A percentile compares a stretch with the other conserved stretches of the same genome.
These are phyloP conservation scores for Drosophila teissieri DNA, from an alignment of 1,140 invertebrate species.

Conservation along the genomic window DNA sequence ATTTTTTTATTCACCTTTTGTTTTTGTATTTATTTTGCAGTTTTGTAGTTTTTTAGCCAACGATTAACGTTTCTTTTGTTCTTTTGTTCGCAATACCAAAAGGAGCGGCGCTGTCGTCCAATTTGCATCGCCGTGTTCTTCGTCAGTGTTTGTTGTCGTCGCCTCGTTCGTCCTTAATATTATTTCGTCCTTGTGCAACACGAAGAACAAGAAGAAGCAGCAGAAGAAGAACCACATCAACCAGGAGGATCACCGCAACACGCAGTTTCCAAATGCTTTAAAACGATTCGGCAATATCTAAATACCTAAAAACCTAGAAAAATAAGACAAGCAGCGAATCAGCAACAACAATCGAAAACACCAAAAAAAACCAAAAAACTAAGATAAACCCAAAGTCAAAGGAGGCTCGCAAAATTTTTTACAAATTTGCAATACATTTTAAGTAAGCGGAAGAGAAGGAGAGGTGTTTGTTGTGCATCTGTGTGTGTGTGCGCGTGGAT, in stretches of 20 bases:
- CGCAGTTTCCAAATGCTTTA: conserved; percentile 43
- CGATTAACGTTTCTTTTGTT: neutral
- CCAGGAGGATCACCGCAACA: conserved; percentile 33
- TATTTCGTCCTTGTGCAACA: conserved; percentile 50
- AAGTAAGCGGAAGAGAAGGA: conserved; percentile 8
- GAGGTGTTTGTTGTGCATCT: neutral
- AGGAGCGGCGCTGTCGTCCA: conserved; percentile 39
- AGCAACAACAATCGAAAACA: conserved; percentile 9
- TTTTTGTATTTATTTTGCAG: neutral
- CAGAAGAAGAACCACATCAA: conserved; percentile 19
- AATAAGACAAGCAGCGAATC: conserved; percentile 17
- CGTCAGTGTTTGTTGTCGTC: conserved; percentile 38
- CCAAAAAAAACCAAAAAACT: conserved; percentile 13
- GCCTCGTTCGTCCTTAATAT: conserved; percentile 61
- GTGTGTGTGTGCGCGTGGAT: too few relatives aligned
- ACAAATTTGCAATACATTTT: conserved; percentile 59
- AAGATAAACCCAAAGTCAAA: conserved; percentile 22
- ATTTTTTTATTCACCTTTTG: neutral
- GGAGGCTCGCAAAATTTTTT: conserved; percentile 39
- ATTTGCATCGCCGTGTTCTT: conserved; percentile 34
- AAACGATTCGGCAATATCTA: conserved; percentile 37
- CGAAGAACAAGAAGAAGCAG: conserved; percentile 39
- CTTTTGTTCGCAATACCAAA: conserved; percentile 1
- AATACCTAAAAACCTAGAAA: conserved; percentile 10
- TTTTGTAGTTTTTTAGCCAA: neutral